A percentile compares a stretch with the other conserved stretches of the same genome.
Evolutionary conservation across 2,797 vertebrate species (phyloP).

Genomic region (Tauraco hartlaubi): DNA sequence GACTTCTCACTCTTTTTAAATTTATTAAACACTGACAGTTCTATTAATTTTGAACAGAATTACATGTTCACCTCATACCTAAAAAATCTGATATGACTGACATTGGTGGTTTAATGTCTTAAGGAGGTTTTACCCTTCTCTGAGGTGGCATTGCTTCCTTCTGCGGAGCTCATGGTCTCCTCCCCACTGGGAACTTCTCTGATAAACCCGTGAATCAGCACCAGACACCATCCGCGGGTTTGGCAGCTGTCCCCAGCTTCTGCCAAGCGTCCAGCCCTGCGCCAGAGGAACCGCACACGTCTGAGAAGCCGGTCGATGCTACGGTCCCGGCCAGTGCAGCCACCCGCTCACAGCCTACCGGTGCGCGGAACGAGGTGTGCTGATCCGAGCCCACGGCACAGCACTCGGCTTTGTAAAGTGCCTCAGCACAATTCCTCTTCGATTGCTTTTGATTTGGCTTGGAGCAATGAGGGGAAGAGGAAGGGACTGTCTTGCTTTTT

Average conservation of each 20-base stretch:
- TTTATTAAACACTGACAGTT: neutral
- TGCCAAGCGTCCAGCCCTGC: fast-evolving
- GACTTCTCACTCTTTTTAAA: neutral
- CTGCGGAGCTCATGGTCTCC: neutral
- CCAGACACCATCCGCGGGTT: neutral
- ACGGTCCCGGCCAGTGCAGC: fast-evolving
- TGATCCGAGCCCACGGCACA: neutral
- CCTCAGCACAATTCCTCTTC: fast-evolving
- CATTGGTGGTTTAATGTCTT: neutral
- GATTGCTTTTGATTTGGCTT: neutral
- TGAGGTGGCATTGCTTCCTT: neutral
- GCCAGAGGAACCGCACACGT: neutral
- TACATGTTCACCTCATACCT: neutral
- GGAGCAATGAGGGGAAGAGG: neutral
- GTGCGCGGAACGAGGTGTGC: fast-evolving
- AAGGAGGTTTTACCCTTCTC: neutral
- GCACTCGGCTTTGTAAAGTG: neutral
- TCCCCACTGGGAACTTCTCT: neutral
- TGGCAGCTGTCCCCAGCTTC: neutral
- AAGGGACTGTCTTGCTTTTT: neutral
- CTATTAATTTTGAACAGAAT: neutral
- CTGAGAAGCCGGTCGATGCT: neutral
- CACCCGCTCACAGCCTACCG: fast-evolving
- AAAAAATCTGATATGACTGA: neutral
- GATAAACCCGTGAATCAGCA: neutral